phyloP scores from a whole-genome alignment of 2,888 invertebrate species.

The Phalera bucephala region DNA sequence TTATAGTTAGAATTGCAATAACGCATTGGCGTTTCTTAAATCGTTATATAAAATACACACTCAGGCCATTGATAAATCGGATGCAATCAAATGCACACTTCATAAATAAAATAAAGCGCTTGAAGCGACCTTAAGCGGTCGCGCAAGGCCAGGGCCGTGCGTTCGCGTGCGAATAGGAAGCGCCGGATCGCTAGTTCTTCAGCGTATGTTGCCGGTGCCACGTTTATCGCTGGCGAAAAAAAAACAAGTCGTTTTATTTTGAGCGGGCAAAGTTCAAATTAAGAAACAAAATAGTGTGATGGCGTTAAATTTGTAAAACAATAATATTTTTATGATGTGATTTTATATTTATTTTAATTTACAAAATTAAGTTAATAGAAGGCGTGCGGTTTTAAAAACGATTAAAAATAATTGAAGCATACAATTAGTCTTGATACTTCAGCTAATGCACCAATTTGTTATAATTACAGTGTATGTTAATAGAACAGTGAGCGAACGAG shows the following conservation, averaged over 20 bases:
- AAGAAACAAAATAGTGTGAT: neutral
- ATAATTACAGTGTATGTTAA: slow-evolving; percentile 54
- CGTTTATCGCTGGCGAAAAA: slow-evolving; percentile 23
- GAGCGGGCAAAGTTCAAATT: slow-evolving; percentile 7
- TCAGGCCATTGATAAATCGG: slow-evolving; percentile 17
- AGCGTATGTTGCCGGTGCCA: slow-evolving; percentile 32
- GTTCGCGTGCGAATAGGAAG: slow-evolving; percentile 52
- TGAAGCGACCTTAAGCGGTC: slow-evolving; percentile 31
- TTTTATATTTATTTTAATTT: too few species aligned
- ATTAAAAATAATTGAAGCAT: slow-evolving; percentile 16
- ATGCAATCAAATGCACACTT: slow-evolving; percentile 35
- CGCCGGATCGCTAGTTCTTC: slow-evolving; percentile 48
- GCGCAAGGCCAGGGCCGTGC: slow-evolving; percentile 53
- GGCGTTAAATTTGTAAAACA: too few species aligned
- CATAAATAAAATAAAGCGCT: slow-evolving; percentile 49
- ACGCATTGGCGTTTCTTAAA: too few species aligned
- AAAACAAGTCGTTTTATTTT: slow-evolving; percentile 16
- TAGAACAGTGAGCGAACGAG: slow-evolving; percentile 39
- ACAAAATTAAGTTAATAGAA: too few species aligned
- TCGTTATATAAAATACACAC: too few species aligned
- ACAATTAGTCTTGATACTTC: too few species aligned
- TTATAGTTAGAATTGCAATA: too few species aligned
- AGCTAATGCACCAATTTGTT: slow-evolving; percentile 41
- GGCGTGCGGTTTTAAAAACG: slow-evolving; percentile 15
- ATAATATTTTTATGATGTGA: too few species aligned